Evolutionary conservation across 1,140 invertebrate species (phyloP), one percentile per base, ranked within the genome.

Genomic region (Musca vetustissima): DNA sequence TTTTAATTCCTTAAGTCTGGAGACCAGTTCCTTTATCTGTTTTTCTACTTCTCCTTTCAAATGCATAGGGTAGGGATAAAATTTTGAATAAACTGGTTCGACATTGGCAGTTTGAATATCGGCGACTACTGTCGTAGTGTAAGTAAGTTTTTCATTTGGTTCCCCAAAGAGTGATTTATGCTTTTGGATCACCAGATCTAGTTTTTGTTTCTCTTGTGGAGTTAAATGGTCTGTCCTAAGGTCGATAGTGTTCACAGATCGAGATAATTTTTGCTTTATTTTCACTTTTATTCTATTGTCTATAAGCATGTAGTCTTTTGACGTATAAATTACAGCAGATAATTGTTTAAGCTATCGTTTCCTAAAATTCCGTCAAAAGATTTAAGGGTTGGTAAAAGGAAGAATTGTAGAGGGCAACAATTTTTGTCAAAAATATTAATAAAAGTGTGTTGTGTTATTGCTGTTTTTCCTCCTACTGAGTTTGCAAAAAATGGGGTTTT

Each of bases 11-110:
- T n/a, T n/a, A n/a, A n/a, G n/a, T n/a, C n/a, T n/a, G n/a, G n/a
- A n/a, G n/a, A n/a, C n/a, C n/a, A 52, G 13, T 14, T 52, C n/a
- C 17, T 52, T 17, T 2, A 52, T 17, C n/a, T 52, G 50, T 6
- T 9, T 17, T 17, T 52, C 50, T 1, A 52, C 50, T 17, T 52
- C 50, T 1, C 17, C 11, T 17, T 52, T 52, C 3, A 52, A 15
- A 13, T 4, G 7, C 9, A 13, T 15, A 2, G 72, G 72, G 28
- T 64, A 72, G 15, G 68, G 67, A 68, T 72, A 73, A 22, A 22
- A 53, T 64, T 52, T 57, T n/a, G 67, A 52, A 48, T 70, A 66
- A 24, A 71, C 48, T 8, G 72, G 72, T 1, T 32, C 13, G 2
- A 32, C 28, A 8, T 36, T 19, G 2, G 50, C 36, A n/a, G 66